Evolutionary conservation across 2,888 invertebrate genomes (phyloP), one percentile per base, ranked within the genome.

Genomic region (Laothoe populi): DNA sequence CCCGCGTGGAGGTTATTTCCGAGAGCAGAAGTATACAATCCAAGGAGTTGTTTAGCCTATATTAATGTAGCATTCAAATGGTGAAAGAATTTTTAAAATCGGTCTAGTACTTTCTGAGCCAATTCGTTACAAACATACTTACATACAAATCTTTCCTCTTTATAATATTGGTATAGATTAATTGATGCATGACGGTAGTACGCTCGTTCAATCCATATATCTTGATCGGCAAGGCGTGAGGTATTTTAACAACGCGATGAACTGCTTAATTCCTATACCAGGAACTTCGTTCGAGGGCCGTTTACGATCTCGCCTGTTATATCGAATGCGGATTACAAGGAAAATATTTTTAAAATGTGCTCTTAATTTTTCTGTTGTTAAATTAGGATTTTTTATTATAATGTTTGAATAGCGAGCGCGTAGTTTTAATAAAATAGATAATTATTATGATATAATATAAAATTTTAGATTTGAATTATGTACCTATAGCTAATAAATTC

Each of bases 251-350:
- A 40, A 48, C 38, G 38, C 26, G 48, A 38, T 59, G 72, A 70
- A 60, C 73, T 69, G 71, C 69, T 68, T 67, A 74, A 67, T 67
- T 66, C 60, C 44, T 64, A 63, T 49, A 53, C 57, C 62, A 60
- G 61, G 61, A 60, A 49, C 60, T 60, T 68, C 64, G 65, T 57
- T 69, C 62, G 40, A 73, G 70, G 65, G 68, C 65, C 63, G 62
- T 64, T 70, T 62, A 71, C 66, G 68, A 68, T 67, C 68, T 66
- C 62, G 60, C 71, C 71, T 69, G 65, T 69, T 75, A 70, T 71
- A 66, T 63, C 64, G 59, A 60, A 58, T 58, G 19, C 23, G 13
- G 23, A 10, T 46, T 13, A 26, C 13, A 13, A 21, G 35, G 21
- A 38, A 16, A 24, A 59, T 13, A 45, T 59, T 59, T 31, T 42